Base-by-base conservation (phyloP, 1,140 invertebrate genomes). In the Leptopilina clavipes region DNA sequence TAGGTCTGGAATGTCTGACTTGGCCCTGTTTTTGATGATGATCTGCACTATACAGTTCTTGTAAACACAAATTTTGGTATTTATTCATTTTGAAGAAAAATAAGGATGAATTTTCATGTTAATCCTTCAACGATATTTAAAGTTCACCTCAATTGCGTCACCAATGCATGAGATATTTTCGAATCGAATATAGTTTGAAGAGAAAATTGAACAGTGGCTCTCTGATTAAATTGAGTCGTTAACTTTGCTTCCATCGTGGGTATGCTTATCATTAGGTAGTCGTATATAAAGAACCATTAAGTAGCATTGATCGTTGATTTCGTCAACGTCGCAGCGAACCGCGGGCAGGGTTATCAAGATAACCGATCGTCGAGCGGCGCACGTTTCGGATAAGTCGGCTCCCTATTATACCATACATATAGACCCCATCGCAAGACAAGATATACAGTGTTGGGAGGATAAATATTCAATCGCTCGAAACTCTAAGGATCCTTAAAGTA, bases 381-480 rank as follows among this genome's bases (percentile, higher is more conserved):
- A 65, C 59, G 59, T 65, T 31, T 65, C 22, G 59, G 59, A 31
- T 65, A 65, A 65, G 59, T 65, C 59, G 19, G 12, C 25, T 31
- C 22, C 10, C 48, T 52, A 17, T 17, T 52, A 7, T 52, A n/a
- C n/a, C 6, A 52, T 52, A 52, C 9, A 40, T 65, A 65, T 22
- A 22, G 22, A 11, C 19, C 14, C 56, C 54, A 56, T 56, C 19
- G 18, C 40, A 18, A 71, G 70, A 45, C 70, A 70, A 37, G 74
- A 31, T 40, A 31, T 19, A 59, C 70, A 72, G 71, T 52, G 52
- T 71, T 22, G 74, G 70, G n/a, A 73, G 44, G 72, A 73, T 77
- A 77, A 77, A 77, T 73, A 77, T 77, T 77, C 76, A 74, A 74
- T 77, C 48, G 76, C 73, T 45, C 45, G 74, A 75, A 71, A 52